phyloP scores from a whole-genome alignment of 2,113 vertebrate species.

The Melospiza georgiana region DNA sequence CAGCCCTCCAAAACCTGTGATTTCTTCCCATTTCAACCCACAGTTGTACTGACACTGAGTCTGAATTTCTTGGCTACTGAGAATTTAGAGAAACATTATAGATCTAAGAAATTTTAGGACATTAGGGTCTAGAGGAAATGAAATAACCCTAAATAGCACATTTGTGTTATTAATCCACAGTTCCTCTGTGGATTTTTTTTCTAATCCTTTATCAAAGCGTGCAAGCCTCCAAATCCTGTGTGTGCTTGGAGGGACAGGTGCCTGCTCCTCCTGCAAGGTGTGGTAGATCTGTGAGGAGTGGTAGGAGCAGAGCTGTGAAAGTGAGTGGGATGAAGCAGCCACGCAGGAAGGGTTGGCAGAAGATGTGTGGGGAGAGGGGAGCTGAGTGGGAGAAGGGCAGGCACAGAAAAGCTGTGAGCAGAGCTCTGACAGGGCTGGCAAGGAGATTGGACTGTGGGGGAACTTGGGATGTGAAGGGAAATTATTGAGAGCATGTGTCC shows the following conservation, averaged over 20 bases:
- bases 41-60: not conserved
- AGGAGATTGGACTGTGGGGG: not conserved
- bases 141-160: not conserved
- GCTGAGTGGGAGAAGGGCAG: not conserved
- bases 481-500: not conserved
- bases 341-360: not conserved
- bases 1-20: not conserved
- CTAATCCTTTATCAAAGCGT: not conserved
- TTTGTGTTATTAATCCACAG: not conserved
- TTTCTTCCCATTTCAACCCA: not conserved
- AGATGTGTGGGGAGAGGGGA: not conserved
- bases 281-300: not conserved
- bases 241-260: not conserved
- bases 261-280: not conserved
- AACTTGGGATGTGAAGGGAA: not conserved
- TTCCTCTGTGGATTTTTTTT: not conserved
- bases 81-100: not conserved
- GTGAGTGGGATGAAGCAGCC: not conserved
- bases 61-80: not conserved
- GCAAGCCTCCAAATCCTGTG: not conserved
- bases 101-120: constrained; percentile 35
- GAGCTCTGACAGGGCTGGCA: not conserved
- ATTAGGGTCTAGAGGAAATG: constrained; percentile 8
- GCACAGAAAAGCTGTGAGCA: not conserved
- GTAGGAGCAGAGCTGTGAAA: not conserved